phyloP scores from a whole-genome alignment of 2,797 vertebrate species.

The Avahi laniger region DNA sequence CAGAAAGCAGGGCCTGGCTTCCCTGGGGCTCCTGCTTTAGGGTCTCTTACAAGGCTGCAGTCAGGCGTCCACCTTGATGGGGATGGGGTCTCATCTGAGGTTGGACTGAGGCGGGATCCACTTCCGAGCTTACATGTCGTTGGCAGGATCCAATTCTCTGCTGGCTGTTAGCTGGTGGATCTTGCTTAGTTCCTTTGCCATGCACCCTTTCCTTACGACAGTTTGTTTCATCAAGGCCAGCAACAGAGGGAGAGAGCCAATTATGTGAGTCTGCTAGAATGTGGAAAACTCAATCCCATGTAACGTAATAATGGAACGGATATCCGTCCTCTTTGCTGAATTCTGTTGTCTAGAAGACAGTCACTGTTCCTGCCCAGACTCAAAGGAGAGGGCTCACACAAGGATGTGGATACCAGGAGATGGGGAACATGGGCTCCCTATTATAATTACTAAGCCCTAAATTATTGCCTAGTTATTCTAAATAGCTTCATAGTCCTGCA shows the following conservation, averaged over 20 bases:
- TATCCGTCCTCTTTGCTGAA: not conserved
- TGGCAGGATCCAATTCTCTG: not conserved
- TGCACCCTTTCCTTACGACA: not conserved
- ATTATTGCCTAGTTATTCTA: not conserved
- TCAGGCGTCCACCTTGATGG: not conserved
- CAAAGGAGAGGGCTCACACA: not conserved
- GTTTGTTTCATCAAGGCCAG: not conserved
- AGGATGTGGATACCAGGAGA: not conserved
- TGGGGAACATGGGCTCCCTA: not conserved
- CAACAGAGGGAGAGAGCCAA: not conserved
- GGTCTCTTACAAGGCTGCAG: not conserved
- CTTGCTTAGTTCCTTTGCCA: not conserved
- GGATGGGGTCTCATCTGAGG: not conserved
- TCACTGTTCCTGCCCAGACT: not conserved
- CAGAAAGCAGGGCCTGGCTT: not conserved
- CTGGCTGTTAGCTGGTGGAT: not conserved
- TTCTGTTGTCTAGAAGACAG: not conserved
- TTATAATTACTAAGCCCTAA: not conserved
- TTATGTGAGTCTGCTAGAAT: not conserved
- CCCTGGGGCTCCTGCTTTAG: not conserved
- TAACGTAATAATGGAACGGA: not conserved
- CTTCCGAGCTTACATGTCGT: not conserved
- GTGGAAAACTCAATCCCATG: not conserved
- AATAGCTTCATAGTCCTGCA: conserved; percentile 4
- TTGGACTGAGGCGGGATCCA: not conserved